These are phyloP conservation scores for Percina caprodes DNA, from an alignment of 2,113 vertebrate genomes.

Conservation along the genomic window DNA sequence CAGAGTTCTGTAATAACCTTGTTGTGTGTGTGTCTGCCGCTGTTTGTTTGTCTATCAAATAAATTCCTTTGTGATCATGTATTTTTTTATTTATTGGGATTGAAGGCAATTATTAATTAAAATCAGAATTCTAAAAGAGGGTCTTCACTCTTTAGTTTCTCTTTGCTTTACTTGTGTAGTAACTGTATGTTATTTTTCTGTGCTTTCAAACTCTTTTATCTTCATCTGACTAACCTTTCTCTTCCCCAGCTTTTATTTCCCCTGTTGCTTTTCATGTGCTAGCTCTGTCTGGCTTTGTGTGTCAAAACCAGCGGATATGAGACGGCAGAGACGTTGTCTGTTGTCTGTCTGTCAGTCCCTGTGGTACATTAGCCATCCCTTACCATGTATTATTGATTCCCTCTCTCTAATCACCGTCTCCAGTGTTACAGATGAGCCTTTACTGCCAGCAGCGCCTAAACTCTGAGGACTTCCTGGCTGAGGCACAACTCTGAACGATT, in stretches of 20 bases:
- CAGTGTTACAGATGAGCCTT: constrained; percentile 73
- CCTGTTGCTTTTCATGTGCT: constrained; percentile 61
- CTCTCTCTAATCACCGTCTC: constrained; percentile 74
- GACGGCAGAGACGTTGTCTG: constrained; percentile 45
- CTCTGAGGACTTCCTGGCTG: constrained; percentile 44
- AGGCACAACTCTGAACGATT: constrained; percentile 21
- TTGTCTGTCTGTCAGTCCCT: constrained; percentile 72
- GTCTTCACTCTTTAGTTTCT: neutral
- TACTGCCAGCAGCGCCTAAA: constrained; percentile 52
- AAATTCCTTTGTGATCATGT: constrained; percentile 44
- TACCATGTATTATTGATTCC: constrained; percentile 82
- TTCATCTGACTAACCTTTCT: constrained; percentile 63
- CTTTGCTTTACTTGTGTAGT: neutral
- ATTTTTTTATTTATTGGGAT: neutral
- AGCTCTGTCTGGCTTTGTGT: constrained; percentile 60
- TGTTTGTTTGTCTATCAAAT: constrained; percentile 53
- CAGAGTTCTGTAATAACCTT: constrained; percentile 60
- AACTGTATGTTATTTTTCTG: constrained; percentile 10
- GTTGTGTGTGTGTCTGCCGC: constrained; percentile 47
- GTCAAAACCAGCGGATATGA: constrained; percentile 64
- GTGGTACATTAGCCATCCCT: constrained; percentile 80
- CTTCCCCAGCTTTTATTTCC: constrained; percentile 73
- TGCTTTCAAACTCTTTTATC: constrained; percentile 38
- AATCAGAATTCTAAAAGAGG: neutral
- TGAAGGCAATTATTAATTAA: neutral